Evolutionary conservation across 2,113 vertebrate genomes (phyloP).

Genomic region (Microtus ochrogaster): DNA sequence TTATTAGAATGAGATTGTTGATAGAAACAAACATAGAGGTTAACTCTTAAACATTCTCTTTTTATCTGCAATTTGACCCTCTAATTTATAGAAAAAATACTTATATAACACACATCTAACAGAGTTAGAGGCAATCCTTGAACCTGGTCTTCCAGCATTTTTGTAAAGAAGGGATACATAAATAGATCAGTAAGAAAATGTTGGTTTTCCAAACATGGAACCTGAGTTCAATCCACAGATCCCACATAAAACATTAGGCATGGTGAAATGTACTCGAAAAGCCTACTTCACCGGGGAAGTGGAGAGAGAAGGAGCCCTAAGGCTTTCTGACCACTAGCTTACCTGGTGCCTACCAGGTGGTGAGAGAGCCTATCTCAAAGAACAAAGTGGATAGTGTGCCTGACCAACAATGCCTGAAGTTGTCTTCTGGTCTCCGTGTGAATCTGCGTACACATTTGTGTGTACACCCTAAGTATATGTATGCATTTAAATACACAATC

Average conservation of each 20-base stretch:
- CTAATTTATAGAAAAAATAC: slow-evolving; percentile 37
- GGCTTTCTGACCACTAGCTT: neutral
- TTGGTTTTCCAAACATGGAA: too few relatives aligned
- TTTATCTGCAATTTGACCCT: neutral
- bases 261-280: too few relatives aligned
- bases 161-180: neutral
- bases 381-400: neutral
- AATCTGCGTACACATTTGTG: neutral
- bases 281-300: too few relatives aligned
- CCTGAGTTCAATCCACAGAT: neutral
- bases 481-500: neutral
- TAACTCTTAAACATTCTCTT: neutral
- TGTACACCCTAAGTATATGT: neutral
- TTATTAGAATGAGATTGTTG: neutral
- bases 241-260: neutral
- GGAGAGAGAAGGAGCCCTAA: neutral
- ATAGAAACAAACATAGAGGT: neutral
- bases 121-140: neutral
- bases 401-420: too few relatives aligned
- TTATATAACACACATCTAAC: neutral
- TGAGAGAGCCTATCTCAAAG: neutral
- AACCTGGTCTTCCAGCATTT: slow-evolving; percentile 9
- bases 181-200: neutral
- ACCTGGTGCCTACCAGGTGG: too few relatives aligned
- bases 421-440: neutral